phyloP scores from a whole-genome alignment of 2,113 vertebrate genomes.

The Acanthisitta chloris region DNA sequence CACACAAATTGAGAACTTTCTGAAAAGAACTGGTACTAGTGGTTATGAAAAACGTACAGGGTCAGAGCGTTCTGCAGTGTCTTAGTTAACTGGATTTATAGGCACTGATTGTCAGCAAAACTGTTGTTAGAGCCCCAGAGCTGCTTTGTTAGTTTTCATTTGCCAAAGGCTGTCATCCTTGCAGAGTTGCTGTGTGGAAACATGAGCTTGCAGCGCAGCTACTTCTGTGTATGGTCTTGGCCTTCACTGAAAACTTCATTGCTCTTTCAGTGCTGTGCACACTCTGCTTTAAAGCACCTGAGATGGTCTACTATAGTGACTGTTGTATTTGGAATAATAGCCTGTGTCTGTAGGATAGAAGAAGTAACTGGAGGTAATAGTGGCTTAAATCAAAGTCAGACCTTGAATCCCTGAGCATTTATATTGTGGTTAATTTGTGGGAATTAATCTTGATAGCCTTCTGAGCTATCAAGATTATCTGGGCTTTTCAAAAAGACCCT shows the following conservation, averaged over 20 bases:
- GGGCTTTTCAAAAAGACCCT: no score
- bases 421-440: background rate
- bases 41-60: background rate
- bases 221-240: accelerated
- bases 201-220: background rate
- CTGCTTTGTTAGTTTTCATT: slow-evolving; percentile 4
- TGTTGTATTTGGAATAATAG: background rate
- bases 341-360: background rate
- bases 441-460: background rate
- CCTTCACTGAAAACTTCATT: background rate
- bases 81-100: slow-evolving; percentile 27
- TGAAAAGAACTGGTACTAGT: background rate
- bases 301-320: background rate
- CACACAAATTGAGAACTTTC: background rate
- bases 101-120: background rate
- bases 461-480: no score
- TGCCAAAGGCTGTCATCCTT: background rate
- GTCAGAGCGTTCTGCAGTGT: background rate
- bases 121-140: background rate
- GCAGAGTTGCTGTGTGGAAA: background rate
- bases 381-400: background rate
- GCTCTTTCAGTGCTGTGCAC: background rate
- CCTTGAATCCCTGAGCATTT: background rate
- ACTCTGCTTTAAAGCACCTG: background rate
- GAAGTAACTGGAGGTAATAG: background rate